Conservation (phyloP, 2,797 vertebrate genomes). For the Sphaeramia orbicularis region DNA sequence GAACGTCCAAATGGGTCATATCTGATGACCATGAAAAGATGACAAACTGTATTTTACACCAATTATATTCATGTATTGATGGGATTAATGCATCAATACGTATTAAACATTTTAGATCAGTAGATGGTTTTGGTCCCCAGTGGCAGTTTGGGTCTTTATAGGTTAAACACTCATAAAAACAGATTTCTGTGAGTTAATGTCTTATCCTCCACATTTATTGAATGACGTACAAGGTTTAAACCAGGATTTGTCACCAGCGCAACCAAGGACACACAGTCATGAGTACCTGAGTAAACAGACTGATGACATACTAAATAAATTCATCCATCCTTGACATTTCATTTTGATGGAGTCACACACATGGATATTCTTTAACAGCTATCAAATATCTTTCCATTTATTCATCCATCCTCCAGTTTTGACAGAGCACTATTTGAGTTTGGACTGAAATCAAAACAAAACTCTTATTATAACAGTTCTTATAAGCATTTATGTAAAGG, state of each 20-base stretch:
- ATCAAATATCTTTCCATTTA: constrained; percentile 50
- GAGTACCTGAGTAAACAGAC: constrained; percentile 56
- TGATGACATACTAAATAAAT: constrained; percentile 57
- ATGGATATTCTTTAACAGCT: constrained; percentile 41
- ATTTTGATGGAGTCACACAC: constrained; percentile 50
- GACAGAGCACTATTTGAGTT: background rate
- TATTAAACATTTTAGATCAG: no score
- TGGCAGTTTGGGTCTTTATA: no score
- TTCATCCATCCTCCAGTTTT: constrained; percentile 22
- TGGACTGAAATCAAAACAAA: background rate
- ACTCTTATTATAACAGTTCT: no score
- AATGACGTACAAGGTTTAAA: constrained; percentile 33
- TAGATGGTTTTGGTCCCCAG: no score
- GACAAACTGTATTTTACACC: no score
- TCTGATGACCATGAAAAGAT: no score
- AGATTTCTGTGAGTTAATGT: constrained; percentile 28
- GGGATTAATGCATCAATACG: no score
- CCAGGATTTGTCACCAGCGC: constrained; percentile 75
- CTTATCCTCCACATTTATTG: constrained; percentile 30
- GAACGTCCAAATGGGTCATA: no score
- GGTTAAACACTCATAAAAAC: background rate
- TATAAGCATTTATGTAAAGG: no score
- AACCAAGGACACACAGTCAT: constrained; percentile 75
- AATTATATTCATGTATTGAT: no score
- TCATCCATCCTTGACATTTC: constrained; percentile 78